phyloP scores from a whole-genome alignment of 2,113 vertebrate species.

The Psittacus erithacus region DNA sequence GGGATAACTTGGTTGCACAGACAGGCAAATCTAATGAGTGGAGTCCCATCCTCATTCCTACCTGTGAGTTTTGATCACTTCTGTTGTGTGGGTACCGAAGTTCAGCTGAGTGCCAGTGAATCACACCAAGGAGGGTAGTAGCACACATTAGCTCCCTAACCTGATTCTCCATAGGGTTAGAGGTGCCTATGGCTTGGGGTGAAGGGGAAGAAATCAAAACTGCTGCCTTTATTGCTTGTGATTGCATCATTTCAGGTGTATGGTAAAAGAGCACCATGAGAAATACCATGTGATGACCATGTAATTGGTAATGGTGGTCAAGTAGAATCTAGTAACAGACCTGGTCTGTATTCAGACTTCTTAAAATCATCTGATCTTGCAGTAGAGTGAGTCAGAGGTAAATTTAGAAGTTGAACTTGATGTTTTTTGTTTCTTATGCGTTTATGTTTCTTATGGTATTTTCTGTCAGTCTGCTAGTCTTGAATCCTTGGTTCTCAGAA shows the following conservation, averaged over 20 bases:
- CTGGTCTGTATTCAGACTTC: not conserved
- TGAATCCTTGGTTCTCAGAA: not conserved
- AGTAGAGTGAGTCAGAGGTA: not conserved
- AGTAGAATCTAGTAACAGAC: not conserved
- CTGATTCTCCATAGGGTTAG: not conserved
- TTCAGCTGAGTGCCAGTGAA: not conserved
- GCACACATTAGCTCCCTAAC: not conserved
- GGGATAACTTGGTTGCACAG: not conserved
- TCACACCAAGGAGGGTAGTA: rapidly evolving
- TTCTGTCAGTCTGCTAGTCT: not conserved
- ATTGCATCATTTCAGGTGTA: not conserved
- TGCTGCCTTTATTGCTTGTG: not conserved
- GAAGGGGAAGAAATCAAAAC: not conserved
- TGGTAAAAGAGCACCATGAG: not conserved
- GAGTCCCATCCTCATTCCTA: not conserved
- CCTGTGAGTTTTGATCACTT: not conserved
- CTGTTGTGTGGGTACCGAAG: not conserved
- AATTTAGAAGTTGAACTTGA: not conserved
- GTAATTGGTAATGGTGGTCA: not conserved
- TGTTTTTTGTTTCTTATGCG: not conserved
- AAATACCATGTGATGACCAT: not conserved
- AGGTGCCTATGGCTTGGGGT: not conserved
- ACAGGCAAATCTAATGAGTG: not conserved
- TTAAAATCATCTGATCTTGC: not conserved
- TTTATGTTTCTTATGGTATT: not conserved